Evolutionary conservation across 2,888 invertebrate genomes (phyloP), one percentile per base, ranked within the genome.

Genomic region (Lycocerus yunnanus): DNA sequence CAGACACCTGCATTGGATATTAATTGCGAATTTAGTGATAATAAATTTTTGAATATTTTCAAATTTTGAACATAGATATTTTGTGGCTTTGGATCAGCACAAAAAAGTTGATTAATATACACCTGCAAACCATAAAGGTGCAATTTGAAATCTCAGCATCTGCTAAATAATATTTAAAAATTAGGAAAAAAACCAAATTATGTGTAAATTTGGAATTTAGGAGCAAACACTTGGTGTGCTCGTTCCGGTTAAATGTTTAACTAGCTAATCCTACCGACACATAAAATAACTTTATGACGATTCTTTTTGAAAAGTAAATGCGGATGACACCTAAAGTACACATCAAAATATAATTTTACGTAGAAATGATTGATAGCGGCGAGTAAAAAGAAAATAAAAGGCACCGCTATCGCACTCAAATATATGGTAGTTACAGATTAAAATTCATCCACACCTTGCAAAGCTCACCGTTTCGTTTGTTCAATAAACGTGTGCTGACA

Each of bases 371-470:
- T 71, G 72, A 72, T 72, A 72, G 69, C 75, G 75, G 75, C 14
- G 24, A 63, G 69, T 69, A 78, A 74, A 78, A 87, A 69, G 84
- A 81, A 84, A 79, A 86, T 88, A 88, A 89, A 89, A 89, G 83
- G 85, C 77, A 80, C 89, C 89, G 80, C 80, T 80, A 80, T 78
- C 78, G n/a, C 21, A 6, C n/a, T 66, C 65, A 70, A 69, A 70
- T 67, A 70, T 75, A 69, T 74, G 71, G 75, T 75, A 75, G 75
- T 75, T 69, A 20, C 16, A 61, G 72, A 75, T 72, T 72, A 75
- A 68, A 58, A 63, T 20, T n/a, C 71, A 58, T 68, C 65, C 72
- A 75, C 75, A 75, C 75, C 75, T 75, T 75, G 75, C 75, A 68
- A 75, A 72, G 71, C 24, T 69, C 69, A 68, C 43, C 72, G 71